Conservation (phyloP, 2,113 vertebrate genomes). For the Sialia sialis region DNA sequence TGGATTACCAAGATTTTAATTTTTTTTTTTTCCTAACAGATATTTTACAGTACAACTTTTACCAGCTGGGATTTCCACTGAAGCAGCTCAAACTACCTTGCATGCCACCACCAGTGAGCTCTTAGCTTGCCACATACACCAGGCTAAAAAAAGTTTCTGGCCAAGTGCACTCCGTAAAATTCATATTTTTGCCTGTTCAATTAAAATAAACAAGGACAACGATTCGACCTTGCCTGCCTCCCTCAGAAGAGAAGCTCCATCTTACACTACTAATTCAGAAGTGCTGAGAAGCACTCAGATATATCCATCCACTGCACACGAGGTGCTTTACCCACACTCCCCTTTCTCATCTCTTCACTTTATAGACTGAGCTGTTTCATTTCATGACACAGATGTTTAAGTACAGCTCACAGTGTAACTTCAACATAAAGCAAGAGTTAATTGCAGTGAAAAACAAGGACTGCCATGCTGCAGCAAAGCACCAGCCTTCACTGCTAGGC, state of each 20-base stretch:
- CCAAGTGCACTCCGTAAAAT: not conserved
- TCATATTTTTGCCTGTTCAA: not conserved
- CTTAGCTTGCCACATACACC: not conserved
- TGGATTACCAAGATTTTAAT: not conserved
- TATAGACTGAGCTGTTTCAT: fast-evolving
- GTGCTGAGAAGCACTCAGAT: not conserved
- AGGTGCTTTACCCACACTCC: not conserved
- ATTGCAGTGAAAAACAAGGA: not conserved
- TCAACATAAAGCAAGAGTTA: not conserved
- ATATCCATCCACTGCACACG: fast-evolving
- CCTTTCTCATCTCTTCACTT: not conserved
- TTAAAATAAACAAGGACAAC: not conserved
- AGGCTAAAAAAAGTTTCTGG: not conserved
- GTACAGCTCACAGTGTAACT: not conserved
- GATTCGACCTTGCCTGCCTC: not conserved
- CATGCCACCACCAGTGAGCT: not conserved
- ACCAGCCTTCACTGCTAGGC: not conserved
- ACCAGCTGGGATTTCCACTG: not conserved
- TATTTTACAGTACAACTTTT: not conserved
- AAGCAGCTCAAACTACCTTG: not conserved
- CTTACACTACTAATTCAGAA: not conserved
- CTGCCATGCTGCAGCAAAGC: not conserved
- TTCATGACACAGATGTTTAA: not conserved
- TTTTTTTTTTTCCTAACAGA: not conserved
- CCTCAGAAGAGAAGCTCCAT: not conserved